phyloP scores from a whole-genome alignment of 1,140 invertebrate species.

The Hyles euphorbiae region DNA sequence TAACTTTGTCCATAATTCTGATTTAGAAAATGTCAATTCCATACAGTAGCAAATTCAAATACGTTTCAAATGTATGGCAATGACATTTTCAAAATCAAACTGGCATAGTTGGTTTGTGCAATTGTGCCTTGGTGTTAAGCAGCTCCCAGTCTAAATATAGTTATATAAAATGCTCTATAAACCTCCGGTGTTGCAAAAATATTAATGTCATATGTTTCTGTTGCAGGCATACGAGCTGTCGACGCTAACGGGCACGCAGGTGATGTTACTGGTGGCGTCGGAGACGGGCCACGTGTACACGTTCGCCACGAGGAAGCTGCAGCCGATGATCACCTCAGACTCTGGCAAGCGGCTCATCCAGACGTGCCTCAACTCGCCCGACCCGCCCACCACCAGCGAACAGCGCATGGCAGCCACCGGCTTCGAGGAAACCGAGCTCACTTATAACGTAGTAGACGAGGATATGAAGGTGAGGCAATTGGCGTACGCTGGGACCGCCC shows the following conservation, averaged over 20 bases:
- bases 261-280: slow-evolving; percentile 96
- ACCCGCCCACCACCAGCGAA: slow-evolving; percentile 89
- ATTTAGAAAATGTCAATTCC: too few species aligned
- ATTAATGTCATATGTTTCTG: slow-evolving; percentile 15
- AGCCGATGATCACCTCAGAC: slow-evolving; percentile 99
- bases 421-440: slow-evolving; percentile 98
- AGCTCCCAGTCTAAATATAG: too few species aligned
- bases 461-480: slow-evolving; percentile 97
- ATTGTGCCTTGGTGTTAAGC: too few species aligned
- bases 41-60: too few species aligned
- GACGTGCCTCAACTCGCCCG: slow-evolving; percentile 98
- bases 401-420: slow-evolving; percentile 98
- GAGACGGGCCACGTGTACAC: slow-evolving; percentile 99
- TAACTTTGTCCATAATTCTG: too few species aligned
- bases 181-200: not conserved
- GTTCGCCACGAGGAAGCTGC: slow-evolving; percentile 98
- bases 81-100: too few species aligned
- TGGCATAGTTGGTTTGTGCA: too few species aligned
- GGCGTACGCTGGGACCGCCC: slow-evolving; percentile 85
- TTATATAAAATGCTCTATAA: not conserved
- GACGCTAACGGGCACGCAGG: slow-evolving; percentile 98
- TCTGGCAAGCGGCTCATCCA: slow-evolving; percentile 99
- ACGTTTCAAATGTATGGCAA: too few species aligned
- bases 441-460: slow-evolving; percentile 96
- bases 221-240: slow-evolving; percentile 98